Evolutionary conservation across 2,797 vertebrate genomes (phyloP).

Genomic region (Gymnopithys bicolor): DNA sequence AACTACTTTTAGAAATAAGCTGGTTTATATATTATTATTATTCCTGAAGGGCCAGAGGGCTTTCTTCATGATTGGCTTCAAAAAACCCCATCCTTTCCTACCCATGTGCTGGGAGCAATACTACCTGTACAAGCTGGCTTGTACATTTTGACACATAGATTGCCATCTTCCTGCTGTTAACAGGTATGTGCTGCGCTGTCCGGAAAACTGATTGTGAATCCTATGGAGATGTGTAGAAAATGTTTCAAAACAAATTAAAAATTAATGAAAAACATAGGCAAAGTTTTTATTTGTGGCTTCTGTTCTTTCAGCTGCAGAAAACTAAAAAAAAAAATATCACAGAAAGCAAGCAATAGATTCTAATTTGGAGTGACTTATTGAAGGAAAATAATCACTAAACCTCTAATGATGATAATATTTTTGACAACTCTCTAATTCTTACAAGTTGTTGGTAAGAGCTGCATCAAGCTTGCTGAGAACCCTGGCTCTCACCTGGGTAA

Average conservation of each 20-base stretch:
- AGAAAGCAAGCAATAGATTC: conserved; percentile 36
- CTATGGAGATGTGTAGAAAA: neutral
- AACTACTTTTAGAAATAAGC: neutral
- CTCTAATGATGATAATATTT: conserved; percentile 14
- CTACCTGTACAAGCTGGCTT: neutral
- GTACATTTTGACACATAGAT: neutral
- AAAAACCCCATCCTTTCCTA: neutral
- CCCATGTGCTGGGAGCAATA: neutral
- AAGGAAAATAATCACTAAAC: conserved; percentile 2
- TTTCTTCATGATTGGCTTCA: neutral
- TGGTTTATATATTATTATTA: neutral
- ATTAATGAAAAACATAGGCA: conserved; percentile 31
- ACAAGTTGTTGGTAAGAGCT: neutral
- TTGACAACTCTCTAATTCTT: conserved; percentile 38
- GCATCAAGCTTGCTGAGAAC: neutral
- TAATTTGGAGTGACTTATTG: conserved; percentile 43
- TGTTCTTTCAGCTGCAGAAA: conserved; percentile 40
- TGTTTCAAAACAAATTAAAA: conserved; percentile 62
- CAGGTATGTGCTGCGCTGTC: neutral
- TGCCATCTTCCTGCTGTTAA: neutral
- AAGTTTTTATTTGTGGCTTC: conserved; percentile 24
- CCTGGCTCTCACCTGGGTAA: neutral
- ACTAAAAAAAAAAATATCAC: conserved; percentile 12
- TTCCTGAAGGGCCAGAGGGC: neutral
- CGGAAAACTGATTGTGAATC: conserved; percentile 12